phyloP scores from a whole-genome alignment of 92 coral and sea anemone genomes.

The Blastomussa wellsi region DNA sequence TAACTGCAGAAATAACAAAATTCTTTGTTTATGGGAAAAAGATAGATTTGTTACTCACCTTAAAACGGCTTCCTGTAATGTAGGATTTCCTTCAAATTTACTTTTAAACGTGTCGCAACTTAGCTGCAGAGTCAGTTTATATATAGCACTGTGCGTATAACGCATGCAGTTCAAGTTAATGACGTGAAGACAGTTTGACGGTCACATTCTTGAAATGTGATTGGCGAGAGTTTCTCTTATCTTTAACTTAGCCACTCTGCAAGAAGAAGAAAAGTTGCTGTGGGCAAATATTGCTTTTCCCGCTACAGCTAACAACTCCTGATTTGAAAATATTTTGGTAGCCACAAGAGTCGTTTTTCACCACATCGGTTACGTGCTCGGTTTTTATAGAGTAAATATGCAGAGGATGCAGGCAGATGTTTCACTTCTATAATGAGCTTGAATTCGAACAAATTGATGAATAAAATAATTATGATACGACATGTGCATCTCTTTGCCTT shows the following conservation, averaged over 20 bases:
- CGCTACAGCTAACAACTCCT: neutral
- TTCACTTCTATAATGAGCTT: neutral
- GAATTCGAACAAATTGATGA: constrained; percentile 5
- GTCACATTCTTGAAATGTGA: neutral
- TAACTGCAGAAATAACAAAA: neutral
- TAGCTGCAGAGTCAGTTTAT: neutral
- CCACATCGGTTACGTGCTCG: constrained; percentile 5
- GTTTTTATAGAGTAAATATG: constrained; percentile 19
- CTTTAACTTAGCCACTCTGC: neutral
- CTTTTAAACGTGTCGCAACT: neutral
- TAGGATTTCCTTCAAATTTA: neutral
- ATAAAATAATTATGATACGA: constrained; percentile 14
- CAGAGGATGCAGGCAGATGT: neutral
- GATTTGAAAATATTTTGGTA: constrained; percentile 3
- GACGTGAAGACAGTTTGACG: neutral
- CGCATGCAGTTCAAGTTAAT: neutral
- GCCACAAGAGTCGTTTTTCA: constrained; percentile 8
- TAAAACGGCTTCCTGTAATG: neutral
- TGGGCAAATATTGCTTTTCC: neutral
- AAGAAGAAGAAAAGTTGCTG: no score
- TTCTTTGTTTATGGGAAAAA: neutral
- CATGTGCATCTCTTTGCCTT: no score
- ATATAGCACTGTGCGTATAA: no score
- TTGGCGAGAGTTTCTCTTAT: constrained; percentile 17
- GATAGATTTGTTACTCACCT: constrained; percentile 5